Conservation (phyloP, 2,888 invertebrate species). For the Neoitamus cyanurus region DNA sequence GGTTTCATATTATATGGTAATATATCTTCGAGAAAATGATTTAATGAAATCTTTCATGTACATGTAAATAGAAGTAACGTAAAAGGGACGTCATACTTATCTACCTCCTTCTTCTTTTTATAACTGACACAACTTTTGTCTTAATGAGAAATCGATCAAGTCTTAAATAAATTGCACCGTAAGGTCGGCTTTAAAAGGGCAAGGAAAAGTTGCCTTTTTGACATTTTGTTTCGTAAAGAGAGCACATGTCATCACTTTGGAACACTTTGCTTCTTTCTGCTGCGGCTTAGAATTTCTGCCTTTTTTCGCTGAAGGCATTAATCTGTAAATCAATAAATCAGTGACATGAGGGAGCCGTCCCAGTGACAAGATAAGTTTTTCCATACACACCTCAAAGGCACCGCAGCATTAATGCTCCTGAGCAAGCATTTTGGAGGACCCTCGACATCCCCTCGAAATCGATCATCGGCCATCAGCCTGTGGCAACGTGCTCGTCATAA, state of each 20-base stretch:
- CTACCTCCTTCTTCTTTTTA: too few relatives aligned
- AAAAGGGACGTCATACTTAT: too few relatives aligned
- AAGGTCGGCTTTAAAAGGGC: not conserved
- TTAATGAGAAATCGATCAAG: too few relatives aligned
- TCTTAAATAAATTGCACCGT: too few relatives aligned
- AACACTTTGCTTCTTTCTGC: not conserved
- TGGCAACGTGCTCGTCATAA: slow-evolving; percentile 3
- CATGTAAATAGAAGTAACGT: too few relatives aligned
- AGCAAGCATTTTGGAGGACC: slow-evolving; percentile 7
- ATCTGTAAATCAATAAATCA: slow-evolving; percentile 20
- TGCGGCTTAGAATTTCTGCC: not conserved
- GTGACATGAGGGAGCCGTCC: slow-evolving; percentile 7
- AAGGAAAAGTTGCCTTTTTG: not conserved
- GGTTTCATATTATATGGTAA: too few relatives aligned
- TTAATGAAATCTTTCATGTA: too few relatives aligned
- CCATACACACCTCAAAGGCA: not conserved
- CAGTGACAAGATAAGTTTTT: not conserved
- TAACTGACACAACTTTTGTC: too few relatives aligned
- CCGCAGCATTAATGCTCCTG: slow-evolving; percentile 13
- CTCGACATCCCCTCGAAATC: not conserved
- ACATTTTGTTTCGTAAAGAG: not conserved
- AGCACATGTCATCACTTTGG: slow-evolving; percentile 2
- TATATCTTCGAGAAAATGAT: too few relatives aligned
- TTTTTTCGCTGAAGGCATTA: not conserved
- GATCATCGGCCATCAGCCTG: slow-evolving; percentile 2